A percentile compares a stretch with the other conserved stretches of the same genome.
Evolutionary conservation across 2,113 vertebrate genomes (phyloP).

Genomic region (Silurus glanis): DNA sequence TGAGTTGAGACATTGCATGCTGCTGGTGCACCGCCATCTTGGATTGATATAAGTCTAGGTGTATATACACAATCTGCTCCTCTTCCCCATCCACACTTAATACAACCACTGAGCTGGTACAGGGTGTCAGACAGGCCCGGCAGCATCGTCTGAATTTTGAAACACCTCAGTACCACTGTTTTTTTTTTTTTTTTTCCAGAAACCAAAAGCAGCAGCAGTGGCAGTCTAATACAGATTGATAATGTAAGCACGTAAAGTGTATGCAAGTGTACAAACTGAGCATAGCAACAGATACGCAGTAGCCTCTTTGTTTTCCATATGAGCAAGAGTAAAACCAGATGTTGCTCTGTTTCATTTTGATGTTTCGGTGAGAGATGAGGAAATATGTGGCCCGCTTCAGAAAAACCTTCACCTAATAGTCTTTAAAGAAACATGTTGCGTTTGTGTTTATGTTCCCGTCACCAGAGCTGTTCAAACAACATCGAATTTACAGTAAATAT

Average conservation of each 20-base stretch:
- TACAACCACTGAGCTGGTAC: background rate
- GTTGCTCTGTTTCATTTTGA: background rate
- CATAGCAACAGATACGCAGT: background rate
- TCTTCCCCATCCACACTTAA: background rate
- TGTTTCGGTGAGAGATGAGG: background rate
- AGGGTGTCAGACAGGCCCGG: background rate
- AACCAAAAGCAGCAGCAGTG: too few species aligned
- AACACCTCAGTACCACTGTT: background rate
- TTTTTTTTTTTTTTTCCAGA: too few species aligned
- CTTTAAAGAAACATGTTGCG: background rate
- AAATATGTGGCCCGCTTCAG: background rate
- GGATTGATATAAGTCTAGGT: background rate
- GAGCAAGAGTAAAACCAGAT: constrained; percentile 4
- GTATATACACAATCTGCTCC: background rate
- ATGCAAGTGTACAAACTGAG: background rate
- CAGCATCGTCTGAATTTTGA: background rate
- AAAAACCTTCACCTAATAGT: constrained; percentile 2
- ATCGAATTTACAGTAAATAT: background rate
- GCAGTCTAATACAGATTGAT: background rate
- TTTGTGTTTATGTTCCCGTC: background rate
- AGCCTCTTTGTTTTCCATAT: background rate
- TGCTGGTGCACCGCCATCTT: too few species aligned
- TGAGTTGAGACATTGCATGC: too few species aligned
- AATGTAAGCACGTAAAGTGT: background rate
- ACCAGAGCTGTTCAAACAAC: background rate